These are phyloP conservation scores for Papilio elwesi DNA, from an alignment of 2,888 invertebrate species.

Conservation along the genomic window DNA sequence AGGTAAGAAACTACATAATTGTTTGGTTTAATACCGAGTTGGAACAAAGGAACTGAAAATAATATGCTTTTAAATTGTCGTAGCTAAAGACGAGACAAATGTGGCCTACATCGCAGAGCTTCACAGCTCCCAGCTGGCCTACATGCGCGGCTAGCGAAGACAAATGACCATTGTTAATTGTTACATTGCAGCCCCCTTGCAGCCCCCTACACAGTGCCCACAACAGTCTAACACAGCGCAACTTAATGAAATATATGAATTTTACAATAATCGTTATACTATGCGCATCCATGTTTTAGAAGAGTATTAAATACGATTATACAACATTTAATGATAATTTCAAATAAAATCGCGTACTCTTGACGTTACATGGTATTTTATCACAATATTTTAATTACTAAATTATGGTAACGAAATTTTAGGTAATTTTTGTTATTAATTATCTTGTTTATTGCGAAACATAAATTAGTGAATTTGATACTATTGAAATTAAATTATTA, in stretches of 20 bases:
- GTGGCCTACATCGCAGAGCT: constrained; percentile 29
- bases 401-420: constrained; percentile 13
- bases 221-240: too few relatives aligned
- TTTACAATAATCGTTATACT: too few relatives aligned
- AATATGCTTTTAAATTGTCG: not conserved
- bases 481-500: too few relatives aligned
- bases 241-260: too few relatives aligned
- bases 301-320: too few relatives aligned
- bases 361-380: too few relatives aligned
- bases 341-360: too few relatives aligned
- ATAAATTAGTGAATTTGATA: too few relatives aligned
- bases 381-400: not conserved
- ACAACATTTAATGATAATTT: too few relatives aligned
- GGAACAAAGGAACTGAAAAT: constrained; percentile 5
- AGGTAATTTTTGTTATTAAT: too few relatives aligned
- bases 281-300: too few relatives aligned
- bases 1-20: not conserved
- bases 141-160: constrained; percentile 28
- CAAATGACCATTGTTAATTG: constrained; percentile 24
- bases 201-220: not conserved
- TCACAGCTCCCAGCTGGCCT: constrained; percentile 16
- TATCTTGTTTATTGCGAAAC: too few relatives aligned
- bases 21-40: not conserved
- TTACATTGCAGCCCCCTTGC: constrained; percentile 3
- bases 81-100: constrained; percentile 9